Percentiles rank a stretch among this genome's conserved stretches.
phyloP scores from a whole-genome alignment of 2,113 vertebrate species.

The Sitta europaea region DNA sequence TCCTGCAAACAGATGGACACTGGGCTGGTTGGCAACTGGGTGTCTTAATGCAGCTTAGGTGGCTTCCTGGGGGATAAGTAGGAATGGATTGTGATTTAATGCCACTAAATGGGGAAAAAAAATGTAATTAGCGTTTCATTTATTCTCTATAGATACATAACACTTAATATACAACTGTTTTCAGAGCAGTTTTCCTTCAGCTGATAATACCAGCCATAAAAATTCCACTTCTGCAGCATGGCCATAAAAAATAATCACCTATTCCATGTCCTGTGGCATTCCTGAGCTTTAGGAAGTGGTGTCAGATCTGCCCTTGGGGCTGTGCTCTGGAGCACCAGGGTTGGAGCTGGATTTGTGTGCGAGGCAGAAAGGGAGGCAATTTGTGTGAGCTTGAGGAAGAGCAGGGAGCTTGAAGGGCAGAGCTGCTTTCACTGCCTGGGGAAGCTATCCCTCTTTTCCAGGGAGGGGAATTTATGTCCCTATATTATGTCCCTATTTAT shows the following conservation, averaged over 20 bases:
- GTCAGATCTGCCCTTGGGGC: not conserved
- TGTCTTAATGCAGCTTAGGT: not conserved
- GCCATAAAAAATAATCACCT: not conserved
- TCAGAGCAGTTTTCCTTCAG: not conserved
- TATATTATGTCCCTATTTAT: not conserved
- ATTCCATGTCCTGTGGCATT: fast-evolving
- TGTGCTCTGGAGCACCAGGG: not conserved
- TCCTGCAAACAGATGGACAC: fast-evolving
- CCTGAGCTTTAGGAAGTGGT: not conserved
- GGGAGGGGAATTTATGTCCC: not conserved
- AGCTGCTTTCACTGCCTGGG: not conserved
- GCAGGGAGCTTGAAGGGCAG: not conserved
- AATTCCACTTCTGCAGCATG: not conserved
- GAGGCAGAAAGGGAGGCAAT: fast-evolving
- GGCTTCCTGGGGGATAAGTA: not conserved
- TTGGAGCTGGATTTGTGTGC: not conserved
- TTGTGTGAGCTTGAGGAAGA: not conserved
- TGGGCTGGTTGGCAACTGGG: not conserved
- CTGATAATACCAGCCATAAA: not conserved
- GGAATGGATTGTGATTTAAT: not conserved
- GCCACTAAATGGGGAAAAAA: not conserved
- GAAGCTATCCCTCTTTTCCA: not conserved
- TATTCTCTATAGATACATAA: not conserved
- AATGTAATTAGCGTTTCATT: not conserved
- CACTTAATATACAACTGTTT: not conserved